Evolutionary conservation across 2,113 vertebrate species (phyloP), one percentile per base, ranked within the genome.

Genomic region (Arenaria interpres): DNA sequence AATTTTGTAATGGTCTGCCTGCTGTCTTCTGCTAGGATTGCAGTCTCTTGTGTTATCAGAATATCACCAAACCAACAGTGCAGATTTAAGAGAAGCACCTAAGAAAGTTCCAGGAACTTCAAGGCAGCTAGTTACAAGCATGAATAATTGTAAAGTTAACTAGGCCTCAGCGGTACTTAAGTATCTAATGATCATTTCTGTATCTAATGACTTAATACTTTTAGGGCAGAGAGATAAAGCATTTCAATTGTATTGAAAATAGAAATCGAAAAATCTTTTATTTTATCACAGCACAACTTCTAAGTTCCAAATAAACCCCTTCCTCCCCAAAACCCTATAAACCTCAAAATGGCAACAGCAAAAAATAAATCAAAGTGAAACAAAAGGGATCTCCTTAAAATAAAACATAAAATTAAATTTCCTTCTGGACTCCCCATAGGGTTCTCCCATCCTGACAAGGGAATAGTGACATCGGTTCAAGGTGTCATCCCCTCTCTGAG

Each of bases 401-500:
- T 63, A 88, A 94, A 95, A 67, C 10, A 63, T 1, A 43, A 16
- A 85, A 89, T 57, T 82, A 32, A 28, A 45, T 91, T 94, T 95
- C 32, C 45, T 94, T 86, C 66, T 96, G 43, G 19, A 60, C 7
- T 95, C 62, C 35, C 63, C 13, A 14, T 32, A 14, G 69, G 51
- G 60, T 53, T 83, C 41, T 81, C 56, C 63, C 67, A 74, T 79
- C 82, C 37, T 82, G 74, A 8, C 48, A 80, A 81, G 71, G 86
- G 83, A 95, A 93, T 32, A 83, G 63, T 83, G 88, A 95, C 83
- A 90, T 57, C 2, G 14, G 63, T 89, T 85, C 85, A 93, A 93
- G 93, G 87, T 97, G 95, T 92, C 85, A 67, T 88, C 51, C 86
- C 83, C 39, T 72, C 43, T 93, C 78, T 95, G 90, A 97, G 90